These are phyloP conservation scores for Chlorocebus sabaeus DNA, from an alignment of 2,113 vertebrate genomes.

Conservation along the genomic window DNA sequence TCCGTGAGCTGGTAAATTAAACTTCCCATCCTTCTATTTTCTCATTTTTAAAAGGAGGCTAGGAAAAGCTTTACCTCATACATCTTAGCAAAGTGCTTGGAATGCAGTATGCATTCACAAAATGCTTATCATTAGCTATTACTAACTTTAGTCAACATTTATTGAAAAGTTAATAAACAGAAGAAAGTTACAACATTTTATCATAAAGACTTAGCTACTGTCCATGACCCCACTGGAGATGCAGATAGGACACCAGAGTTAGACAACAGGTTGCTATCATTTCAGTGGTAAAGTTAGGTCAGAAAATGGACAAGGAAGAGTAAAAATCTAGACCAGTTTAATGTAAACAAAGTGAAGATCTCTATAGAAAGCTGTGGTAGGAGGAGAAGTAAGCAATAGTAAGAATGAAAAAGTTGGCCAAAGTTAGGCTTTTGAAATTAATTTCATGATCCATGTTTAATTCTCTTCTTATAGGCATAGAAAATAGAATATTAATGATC, in stretches of 20 bases:
- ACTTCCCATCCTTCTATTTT: background rate
- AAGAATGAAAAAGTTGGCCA: background rate
- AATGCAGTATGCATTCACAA: background rate
- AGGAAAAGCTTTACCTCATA: background rate
- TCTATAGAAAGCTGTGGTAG: background rate
- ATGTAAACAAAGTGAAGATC: background rate
- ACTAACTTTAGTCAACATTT: background rate
- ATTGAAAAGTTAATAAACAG: background rate
- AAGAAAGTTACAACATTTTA: background rate
- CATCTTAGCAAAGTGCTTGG: background rate
- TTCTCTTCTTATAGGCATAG: background rate
- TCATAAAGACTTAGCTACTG: background rate
- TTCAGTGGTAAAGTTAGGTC: background rate
- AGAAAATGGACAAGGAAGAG: background rate
- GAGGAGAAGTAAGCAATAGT: background rate
- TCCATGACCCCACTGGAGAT: background rate
- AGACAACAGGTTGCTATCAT: background rate
- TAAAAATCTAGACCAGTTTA: background rate
- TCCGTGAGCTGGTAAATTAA: background rate
- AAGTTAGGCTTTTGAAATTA: constrained; percentile 16
- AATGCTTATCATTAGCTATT: background rate
- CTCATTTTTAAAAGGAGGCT: background rate
- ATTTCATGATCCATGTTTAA: background rate
- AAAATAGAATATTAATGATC: background rate
- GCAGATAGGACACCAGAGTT: background rate